A percentile compares a stretch with the other conserved stretches of the same genome.
These are phyloP conservation scores for Ahaetulla prasina DNA, from an alignment of 2,113 vertebrate genomes.

Conservation along the genomic window DNA sequence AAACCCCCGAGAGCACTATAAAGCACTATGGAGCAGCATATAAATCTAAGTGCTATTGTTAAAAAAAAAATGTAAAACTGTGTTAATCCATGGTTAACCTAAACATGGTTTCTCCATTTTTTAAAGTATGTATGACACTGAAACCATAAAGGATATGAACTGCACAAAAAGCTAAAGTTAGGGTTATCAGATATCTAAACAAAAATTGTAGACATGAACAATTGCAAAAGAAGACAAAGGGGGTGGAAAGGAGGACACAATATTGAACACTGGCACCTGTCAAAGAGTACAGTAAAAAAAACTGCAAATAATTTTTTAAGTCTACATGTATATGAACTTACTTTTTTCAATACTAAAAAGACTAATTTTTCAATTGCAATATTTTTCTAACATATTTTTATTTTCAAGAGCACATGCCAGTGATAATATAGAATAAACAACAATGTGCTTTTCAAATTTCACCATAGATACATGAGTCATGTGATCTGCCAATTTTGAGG, in stretches of 20 bases:
- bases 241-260: neutral
- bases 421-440: neutral
- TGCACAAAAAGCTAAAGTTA: neutral
- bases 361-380: neutral
- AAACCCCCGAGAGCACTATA: no score
- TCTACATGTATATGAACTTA: neutral
- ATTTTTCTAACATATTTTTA: neutral
- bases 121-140: neutral
- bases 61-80: neutral
- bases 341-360: neutral
- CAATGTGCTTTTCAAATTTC: neutral
- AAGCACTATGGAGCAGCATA: no score
- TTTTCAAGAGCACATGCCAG: neutral
- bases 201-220: neutral
- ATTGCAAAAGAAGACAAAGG: neutral
- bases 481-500: neutral
- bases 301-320: neutral
- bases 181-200: neutral
- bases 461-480: neutral
- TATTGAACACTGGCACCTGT: neutral
- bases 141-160: neutral
- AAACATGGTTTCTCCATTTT: neutral
- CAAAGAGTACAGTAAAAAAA: neutral
- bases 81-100: neutral
- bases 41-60: neutral